These are phyloP conservation scores for Platysteira castanea DNA, from an alignment of 2,113 vertebrate genomes.

Conservation along the genomic window DNA sequence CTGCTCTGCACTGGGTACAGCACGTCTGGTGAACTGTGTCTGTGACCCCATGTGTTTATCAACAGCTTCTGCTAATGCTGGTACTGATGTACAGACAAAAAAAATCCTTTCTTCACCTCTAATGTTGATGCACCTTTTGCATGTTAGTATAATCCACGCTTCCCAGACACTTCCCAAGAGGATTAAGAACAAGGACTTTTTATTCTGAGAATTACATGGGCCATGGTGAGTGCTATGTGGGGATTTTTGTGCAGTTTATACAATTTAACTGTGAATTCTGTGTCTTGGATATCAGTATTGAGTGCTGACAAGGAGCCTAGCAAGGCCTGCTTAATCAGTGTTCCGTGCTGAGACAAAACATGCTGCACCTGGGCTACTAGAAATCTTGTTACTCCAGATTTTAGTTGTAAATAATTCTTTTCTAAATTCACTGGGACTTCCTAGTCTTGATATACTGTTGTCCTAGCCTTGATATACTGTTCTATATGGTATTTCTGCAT, in stretches of 20 bases:
- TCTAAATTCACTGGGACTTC: background rate
- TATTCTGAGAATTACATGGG: background rate
- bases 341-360: background rate
- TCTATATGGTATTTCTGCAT: background rate
- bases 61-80: background rate
- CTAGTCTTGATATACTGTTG: background rate
- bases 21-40: rapidly evolving
- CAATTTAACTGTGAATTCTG: background rate
- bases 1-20: background rate
- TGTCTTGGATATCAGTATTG: background rate
- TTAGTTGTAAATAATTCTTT: background rate
- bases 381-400: background rate
- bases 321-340: background rate
- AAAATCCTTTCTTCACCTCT: background rate
- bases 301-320: background rate
- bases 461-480: background rate
- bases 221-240: rapidly evolving
- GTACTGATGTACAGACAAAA: background rate
- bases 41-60: background rate
- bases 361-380: background rate
- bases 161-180: background rate
- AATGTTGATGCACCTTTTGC: background rate
- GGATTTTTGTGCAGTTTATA: background rate
- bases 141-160: background rate
- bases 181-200: background rate